These are phyloP conservation scores for Acanthopleura granulata DNA, from an alignment of 2,888 invertebrate species.

Conservation along the genomic window DNA sequence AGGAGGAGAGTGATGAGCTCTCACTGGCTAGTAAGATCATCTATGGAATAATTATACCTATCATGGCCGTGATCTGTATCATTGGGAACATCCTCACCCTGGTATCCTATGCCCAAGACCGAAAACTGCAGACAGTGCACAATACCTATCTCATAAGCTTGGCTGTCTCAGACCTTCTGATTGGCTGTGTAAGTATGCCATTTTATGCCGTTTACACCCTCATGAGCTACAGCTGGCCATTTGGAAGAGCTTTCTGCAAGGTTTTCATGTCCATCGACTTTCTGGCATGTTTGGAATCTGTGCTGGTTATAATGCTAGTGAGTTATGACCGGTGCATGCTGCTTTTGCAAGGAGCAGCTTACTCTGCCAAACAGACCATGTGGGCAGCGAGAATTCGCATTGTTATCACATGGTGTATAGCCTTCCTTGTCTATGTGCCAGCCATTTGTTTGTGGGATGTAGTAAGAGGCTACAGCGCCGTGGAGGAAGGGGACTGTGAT, in stretches of 20 bases:
- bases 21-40: conserved; percentile 1
- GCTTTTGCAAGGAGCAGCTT: conserved; percentile 37
- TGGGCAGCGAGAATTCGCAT: conserved; percentile 33
- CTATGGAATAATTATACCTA: conserved; percentile 29
- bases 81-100: conserved; percentile 45
- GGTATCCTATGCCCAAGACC: conserved; percentile 42
- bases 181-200: conserved; percentile 45
- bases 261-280: conserved; percentile 43
- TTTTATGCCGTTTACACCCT: conserved; percentile 47
- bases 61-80: conserved; percentile 37
- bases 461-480: conserved; percentile 39
- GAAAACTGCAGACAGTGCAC: conserved; percentile 37
- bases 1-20: background rate
- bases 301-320: conserved; percentile 44
- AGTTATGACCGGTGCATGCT: conserved; percentile 46
- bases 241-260: conserved; percentile 48
- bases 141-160: conserved; percentile 49
- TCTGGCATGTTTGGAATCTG: conserved; percentile 43
- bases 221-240: conserved; percentile 40
- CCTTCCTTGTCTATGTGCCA: conserved; percentile 44
- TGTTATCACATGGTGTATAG: conserved; percentile 38
- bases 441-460: conserved; percentile 49
- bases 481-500: conserved; percentile 43
- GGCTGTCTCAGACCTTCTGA: conserved; percentile 44
- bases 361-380: conserved; percentile 35